Base-by-base conservation (phyloP, 2,113 vertebrate genomes). In the Notarius quadriscutis region DNA sequence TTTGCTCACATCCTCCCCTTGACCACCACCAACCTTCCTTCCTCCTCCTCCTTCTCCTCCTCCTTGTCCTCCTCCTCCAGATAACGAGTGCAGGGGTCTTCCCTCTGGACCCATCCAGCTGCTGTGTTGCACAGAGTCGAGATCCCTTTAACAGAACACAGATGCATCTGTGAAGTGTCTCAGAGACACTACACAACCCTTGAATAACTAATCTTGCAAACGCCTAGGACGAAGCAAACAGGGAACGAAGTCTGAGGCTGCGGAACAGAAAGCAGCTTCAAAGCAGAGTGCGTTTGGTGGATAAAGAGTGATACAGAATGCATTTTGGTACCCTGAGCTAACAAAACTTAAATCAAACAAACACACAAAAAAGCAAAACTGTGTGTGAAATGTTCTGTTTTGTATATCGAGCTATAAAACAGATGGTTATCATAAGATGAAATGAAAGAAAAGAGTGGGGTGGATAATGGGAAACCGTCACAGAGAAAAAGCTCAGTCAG, bases 111-210 rank as follows among this genome's bases (percentile, higher is more conserved):
- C 90, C 88, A 84, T 92, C 92, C 94, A 93, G 94, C 93, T 94
- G 94, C 89, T 94, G 92, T 91, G 92, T 93, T 90, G 90, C 88
- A 93, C 91, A 90, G 91, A 93, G 91, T 81, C 93, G 89, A 92
- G 81, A 92, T 93, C 91, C 91, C 83, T 93, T 91, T 94, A 95
- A 95, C 94, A 92, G 90, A 94, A 94, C 89, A 87, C 94, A 95
- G 93, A 94, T 94, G 94, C 89, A 93, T 93, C 90, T 93, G 91
- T 89, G 88, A 88, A 92, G 91, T 78, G 84, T 93, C 86, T 88
- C 85, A 86, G 84, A 79, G 89, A 89, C 88, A 90, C 90, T 87
- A 94, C 95, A 93, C 92, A 94, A 93, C 90, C 78, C 65, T 77
- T 65, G 92, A 93, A 93, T 90, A 92, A 92, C 91, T 88, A 78